A percentile compares a stretch with the other conserved stretches of the same genome.
Conservation (phyloP, 2,113 vertebrate species). For the Neopipo cinnamomea region DNA sequence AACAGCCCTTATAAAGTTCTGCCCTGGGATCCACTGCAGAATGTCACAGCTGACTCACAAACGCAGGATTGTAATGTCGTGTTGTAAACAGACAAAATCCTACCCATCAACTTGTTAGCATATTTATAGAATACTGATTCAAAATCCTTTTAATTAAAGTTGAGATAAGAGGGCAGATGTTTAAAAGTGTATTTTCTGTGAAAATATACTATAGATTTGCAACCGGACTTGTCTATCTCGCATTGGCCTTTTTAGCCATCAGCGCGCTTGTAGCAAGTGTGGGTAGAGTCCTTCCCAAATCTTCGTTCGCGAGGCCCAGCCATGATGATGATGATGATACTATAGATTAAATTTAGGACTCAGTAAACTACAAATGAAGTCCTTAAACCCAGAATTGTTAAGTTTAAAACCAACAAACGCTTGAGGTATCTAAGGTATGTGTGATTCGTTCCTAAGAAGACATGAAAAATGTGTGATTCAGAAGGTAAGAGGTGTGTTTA, state of each 20-base stretch:
- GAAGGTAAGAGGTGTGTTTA: not conserved
- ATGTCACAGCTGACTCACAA: not conserved
- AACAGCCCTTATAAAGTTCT: not conserved
- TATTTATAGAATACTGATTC: not conserved
- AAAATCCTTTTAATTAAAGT: not conserved
- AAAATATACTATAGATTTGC: no score
- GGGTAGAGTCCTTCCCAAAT: no score
- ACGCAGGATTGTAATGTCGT: not conserved
- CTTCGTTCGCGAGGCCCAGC: no score
- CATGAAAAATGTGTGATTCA: not conserved
- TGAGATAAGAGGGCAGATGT: not conserved
- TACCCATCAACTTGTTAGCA: not conserved
- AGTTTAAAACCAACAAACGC: not conserved
- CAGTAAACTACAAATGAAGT: not conserved
- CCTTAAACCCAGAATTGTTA: not conserved
- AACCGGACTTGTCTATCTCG: no score
- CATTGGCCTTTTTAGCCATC: no score
- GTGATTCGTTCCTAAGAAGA: not conserved
- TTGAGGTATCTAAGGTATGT: not conserved
- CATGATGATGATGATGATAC: no score
- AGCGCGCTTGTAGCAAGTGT: no score
- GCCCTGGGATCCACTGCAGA: not conserved
- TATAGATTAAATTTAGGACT: not conserved
- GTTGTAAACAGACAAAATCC: not conserved
- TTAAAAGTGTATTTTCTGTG: not conserved